Base-by-base conservation (phyloP, 2,113 vertebrate species). In the Isurus oxyrinchus region DNA sequence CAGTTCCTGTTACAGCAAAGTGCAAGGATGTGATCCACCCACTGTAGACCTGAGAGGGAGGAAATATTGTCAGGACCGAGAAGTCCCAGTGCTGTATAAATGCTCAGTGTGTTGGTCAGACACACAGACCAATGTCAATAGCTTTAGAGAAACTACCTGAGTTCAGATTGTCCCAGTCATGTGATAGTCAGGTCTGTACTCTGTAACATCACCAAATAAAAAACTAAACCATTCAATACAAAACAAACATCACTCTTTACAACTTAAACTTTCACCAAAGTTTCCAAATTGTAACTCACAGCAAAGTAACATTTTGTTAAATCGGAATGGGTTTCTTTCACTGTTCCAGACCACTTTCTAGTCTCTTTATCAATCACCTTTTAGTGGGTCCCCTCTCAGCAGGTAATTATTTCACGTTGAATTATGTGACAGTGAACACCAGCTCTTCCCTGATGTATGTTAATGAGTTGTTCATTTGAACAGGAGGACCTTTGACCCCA, bases 401-500 rank as follows among this genome's bases (percentile, higher is more conserved):
- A 76, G 8, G 69, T 49, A 87, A 87, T 87, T 49, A 87, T 40
- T 87, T 87, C 16, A 87, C 23, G 13, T 90, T 57, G 88, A 59
- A 91, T 55, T 55, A 16, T 27, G 55, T n/a, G 55, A 61, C 49
- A 55, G 44, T 53, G 25, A 19, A 44, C 40, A 88, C 31, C 27
- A 61, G 53, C 31, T 59, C 27, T 91, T 31, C 31, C 53, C 31
- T 91, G 31, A 91, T 59, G 88, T 91, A 59, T 91, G 88, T 91
- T 91, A 91, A 91, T 91, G 55, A 91, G 88, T 91, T 91, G 55
- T 57, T 59, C 88, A 91, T 59, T 91, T 91, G 55, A 91, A 59
- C 88, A 35, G 23, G 88, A 91, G 55, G 57, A 91, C 53, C 53
- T 91, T 91, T 55, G 53, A 91, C 88, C 88, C 88, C 31, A 57